Evolutionary conservation across 2,888 invertebrate species (phyloP).

Genomic region (Spicauda simplicius): DNA sequence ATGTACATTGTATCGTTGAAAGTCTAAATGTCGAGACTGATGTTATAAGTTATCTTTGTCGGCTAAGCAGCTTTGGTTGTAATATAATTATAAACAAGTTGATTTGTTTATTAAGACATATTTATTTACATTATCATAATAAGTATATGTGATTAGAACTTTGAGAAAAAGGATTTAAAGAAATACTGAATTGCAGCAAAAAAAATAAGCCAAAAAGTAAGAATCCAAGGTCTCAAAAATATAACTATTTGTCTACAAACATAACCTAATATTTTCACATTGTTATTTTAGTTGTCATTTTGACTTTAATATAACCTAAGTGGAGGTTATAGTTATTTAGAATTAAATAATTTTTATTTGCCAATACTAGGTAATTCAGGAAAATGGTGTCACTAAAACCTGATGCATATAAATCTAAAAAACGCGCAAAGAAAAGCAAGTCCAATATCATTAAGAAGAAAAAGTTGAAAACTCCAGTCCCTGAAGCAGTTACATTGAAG

Average conservation of each 20-base stretch:
- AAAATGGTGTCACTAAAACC: slow-evolving; percentile 24
- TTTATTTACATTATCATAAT: too few species aligned
- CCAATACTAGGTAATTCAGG: too few species aligned
- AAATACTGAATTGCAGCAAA: too few species aligned
- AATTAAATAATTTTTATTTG: not conserved
- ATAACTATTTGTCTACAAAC: not conserved
- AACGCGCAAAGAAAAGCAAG: slow-evolving; percentile 8
- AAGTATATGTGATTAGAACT: too few species aligned
- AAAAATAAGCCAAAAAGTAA: too few species aligned
- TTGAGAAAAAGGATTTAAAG: too few species aligned
- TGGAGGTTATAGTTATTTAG: not conserved
- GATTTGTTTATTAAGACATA: too few species aligned
- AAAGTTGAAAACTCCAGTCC: slow-evolving; percentile 5
- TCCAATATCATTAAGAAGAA: slow-evolving; percentile 10
- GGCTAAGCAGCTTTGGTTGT: too few species aligned
- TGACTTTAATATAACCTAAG: not conserved
- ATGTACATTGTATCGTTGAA: too few species aligned
- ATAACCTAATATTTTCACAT: not conserved
- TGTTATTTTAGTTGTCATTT: not conserved
- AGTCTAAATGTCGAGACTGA: too few species aligned
- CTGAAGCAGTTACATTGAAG: slow-evolving; percentile 3
- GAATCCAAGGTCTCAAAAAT: not conserved
- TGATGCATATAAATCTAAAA: slow-evolving; percentile 6
- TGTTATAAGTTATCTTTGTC: too few species aligned
- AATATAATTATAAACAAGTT: too few species aligned